phyloP scores from a whole-genome alignment of 2,888 invertebrate species.

The Callyntrura guangdongensis region DNA sequence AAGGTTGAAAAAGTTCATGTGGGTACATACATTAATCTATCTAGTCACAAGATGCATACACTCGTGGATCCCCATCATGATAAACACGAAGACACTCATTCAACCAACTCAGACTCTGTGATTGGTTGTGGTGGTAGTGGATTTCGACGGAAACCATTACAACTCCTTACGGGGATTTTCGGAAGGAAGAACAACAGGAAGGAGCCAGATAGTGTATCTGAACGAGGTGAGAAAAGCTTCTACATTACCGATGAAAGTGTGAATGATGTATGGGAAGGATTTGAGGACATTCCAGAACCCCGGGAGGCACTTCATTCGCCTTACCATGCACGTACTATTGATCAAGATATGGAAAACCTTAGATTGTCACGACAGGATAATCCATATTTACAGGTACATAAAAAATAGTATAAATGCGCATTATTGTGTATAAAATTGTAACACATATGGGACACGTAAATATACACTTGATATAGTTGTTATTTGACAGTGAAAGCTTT shows the following conservation, averaged over 20 bases:
- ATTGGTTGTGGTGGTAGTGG: constrained; percentile 75
- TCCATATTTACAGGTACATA: constrained; percentile 91
- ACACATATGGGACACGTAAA: background rate
- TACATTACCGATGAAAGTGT: constrained; percentile 82
- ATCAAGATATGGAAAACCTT: constrained; percentile 94
- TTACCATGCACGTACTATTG: constrained; percentile 85
- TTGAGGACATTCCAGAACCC: constrained; percentile 81
- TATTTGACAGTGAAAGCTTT: background rate
- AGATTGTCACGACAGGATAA: constrained; percentile 94
- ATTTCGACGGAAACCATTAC: constrained; percentile 81
- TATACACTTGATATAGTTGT: constrained; percentile 5
- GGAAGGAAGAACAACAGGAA: constrained; percentile 78
- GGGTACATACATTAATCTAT: background rate
- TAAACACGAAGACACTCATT: constrained; percentile 63
- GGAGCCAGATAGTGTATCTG: constrained; percentile 71
- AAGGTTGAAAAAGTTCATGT: background rate
- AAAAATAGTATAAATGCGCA: background rate
- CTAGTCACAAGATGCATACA: constrained; percentile 70
- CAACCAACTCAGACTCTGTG: constrained; percentile 73
- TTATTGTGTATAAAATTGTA: background rate
- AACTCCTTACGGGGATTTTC: constrained; percentile 82
- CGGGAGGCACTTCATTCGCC: constrained; percentile 84
- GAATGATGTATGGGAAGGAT: constrained; percentile 80
- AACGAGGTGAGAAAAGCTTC: constrained; percentile 73
- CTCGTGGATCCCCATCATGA: constrained; percentile 63